Evolutionary conservation across 2,888 invertebrate genomes (phyloP), one percentile per base, ranked within the genome.

Genomic region (Drosophila lacicola): DNA sequence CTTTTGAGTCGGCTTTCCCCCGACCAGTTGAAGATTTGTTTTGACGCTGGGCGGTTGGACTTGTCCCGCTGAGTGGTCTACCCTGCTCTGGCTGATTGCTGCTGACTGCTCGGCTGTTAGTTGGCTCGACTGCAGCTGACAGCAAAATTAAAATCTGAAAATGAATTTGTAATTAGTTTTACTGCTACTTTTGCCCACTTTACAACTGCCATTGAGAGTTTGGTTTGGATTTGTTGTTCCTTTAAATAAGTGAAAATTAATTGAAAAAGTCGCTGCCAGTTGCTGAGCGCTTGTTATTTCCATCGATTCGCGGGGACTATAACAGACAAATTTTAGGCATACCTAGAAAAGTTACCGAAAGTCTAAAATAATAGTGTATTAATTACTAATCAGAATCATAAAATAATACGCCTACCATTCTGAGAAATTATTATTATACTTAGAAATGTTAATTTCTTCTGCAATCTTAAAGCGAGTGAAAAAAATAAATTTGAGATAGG

Each of bases 141-240:
- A 90, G 84, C 78, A 80, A 88, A 90, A 90, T 91, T 89, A 88
- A 89, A 90, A 89, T 85, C 82, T 79, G 83, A 77, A 86, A 89
- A 90, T 91, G 91, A 90, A 91, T 91, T 91, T 87, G 87, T 90
- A 91, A 90, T 91, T 90, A 91, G 89, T 91, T 90, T 90, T 76
- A 80, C 88, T 78, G 87, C 84, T 72, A 81, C 76, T 87, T 78
- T 80, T 74, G 57, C 69, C 67, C 76, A 73, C 65, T 81, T 69
- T 41, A 47, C 75, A 60, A 53, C 63, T 69, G 69, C 53, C 34
- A 73, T 63, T 74, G 49, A 56, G 50, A 57, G 54, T 49, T 68
- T 41, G 50, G 51, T 13, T 41, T 72, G 39, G 36, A 17, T 34
- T 55, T 63, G 47, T 57, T 54, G 58, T 41, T 70, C 47, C 50